Evolutionary conservation across 1,140 invertebrate genomes (phyloP), one percentile per base, ranked within the genome.

Genomic region (Drosophila sp.): DNA sequence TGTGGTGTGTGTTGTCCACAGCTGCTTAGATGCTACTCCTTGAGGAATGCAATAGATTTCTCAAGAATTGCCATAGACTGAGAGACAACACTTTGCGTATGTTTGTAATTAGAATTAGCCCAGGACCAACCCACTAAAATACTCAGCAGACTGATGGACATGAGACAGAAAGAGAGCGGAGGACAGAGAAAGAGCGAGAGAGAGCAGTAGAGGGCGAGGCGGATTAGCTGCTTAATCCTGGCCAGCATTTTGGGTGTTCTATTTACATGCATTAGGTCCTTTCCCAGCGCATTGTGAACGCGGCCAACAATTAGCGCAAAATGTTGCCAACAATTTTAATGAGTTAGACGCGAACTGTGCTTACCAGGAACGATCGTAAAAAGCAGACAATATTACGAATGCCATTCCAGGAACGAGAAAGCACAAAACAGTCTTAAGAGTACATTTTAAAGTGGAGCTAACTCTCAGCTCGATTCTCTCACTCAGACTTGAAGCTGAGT

Each of bases 31-130:
- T 27, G 27, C 27, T 29, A 29, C 27, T 29, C 7, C 27, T 29
- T 29, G 27, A 4, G 27, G 27, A 11, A 21, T 21, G 8, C 9
- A 1, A 64, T 34, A 38, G 27, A 56, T 51, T 69, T 70, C 70
- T 11, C 7, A 21, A 32, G 48, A 79, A 77, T 56, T 69, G 25
- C 11, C 41, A 34, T 43, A 53, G 34, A 16, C 32, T 16, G 36
- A 14, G 11, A 29, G 27, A 29, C 40, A 9, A 46, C 38, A 65
- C 58, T 70, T 74, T 18, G 14, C 58, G 76, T 70, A 70, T 84
- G 69, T 71, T 80, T 84, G 74, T 73, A 73, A 77, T 84, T 84
- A 71, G 62, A 80, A 80, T 84, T 80, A 80, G 80, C 43, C 45
- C 45, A 40, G 70, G 80, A 73, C 70, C 81, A 77, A 48, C 81